A percentile compares a stretch with the other conserved stretches of the same genome.
These are phyloP conservation scores for Drosophila orosa DNA, from an alignment of 1,140 invertebrate species.

Conservation along the genomic window DNA sequence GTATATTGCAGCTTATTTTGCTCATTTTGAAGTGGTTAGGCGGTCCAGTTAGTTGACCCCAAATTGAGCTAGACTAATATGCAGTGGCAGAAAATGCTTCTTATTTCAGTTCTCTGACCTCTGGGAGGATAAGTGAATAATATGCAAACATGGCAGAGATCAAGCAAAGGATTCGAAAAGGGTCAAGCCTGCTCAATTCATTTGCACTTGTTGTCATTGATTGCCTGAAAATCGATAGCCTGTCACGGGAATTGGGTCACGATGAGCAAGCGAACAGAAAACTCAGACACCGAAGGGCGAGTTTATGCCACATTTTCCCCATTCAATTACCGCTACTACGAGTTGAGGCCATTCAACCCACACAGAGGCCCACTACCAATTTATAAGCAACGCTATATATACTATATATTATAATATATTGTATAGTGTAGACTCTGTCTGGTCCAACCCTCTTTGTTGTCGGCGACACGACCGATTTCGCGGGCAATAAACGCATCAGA, in stretches of 20 bases:
- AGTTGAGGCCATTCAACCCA: conserved; percentile 26
- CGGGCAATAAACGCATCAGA: conserved; percentile 30
- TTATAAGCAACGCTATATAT: conserved; percentile 6
- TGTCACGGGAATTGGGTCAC: conserved; percentile 27
- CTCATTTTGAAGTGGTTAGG: conserved; percentile 29
- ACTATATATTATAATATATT: neutral
- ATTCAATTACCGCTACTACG: conserved; percentile 23
- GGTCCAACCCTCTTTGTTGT: conserved; percentile 23
- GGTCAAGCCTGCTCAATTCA: conserved; percentile 25
- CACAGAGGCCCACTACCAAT: conserved; percentile 6
- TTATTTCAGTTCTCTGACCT: neutral
- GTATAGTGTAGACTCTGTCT: conserved; percentile 9
- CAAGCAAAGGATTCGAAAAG: conserved; percentile 2
- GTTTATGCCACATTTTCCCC: conserved; percentile 16
- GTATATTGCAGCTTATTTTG: conserved; percentile 23
- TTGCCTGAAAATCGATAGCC: conserved; percentile 38
- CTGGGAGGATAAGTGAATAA: conserved; percentile 10
- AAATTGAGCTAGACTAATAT: conserved; percentile 20
- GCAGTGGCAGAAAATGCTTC: neutral
- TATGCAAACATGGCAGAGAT: conserved; percentile 8
- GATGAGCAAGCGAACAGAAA: conserved; percentile 26
- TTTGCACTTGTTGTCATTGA: conserved; percentile 35
- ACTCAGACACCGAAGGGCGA: conserved; percentile 23
- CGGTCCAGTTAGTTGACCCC: conserved; percentile 30
- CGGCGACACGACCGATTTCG: conserved; percentile 25